A percentile compares a stretch with the other conserved stretches of the same genome.
Conservation (phyloP, 2,888 invertebrate genomes). For the Drosophila stalkeri region DNA sequence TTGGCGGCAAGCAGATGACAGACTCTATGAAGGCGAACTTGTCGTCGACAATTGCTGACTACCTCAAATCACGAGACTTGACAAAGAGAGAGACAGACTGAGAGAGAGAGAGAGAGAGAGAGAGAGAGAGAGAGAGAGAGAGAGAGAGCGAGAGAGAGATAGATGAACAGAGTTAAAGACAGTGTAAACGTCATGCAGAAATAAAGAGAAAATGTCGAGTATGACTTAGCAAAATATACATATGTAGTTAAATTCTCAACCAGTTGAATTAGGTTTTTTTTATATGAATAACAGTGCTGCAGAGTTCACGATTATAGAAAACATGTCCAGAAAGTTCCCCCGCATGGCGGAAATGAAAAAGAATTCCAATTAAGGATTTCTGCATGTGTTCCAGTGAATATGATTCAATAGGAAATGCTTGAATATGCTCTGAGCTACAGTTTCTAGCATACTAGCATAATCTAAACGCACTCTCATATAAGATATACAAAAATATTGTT, state of each 20-base stretch:
- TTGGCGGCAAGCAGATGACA: slow-evolving; percentile 21
- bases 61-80: slow-evolving; percentile 66
- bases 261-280: slow-evolving; percentile 12
- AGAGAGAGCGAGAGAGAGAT: no score
- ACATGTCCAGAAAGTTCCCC: slow-evolving; percentile 2
- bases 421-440: neutral
- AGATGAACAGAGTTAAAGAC: neutral
- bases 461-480: no score
- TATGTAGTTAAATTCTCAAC: slow-evolving; percentile 11
- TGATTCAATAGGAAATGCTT: neutral
- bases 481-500: no score
- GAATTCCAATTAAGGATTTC: slow-evolving; percentile 9
- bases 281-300: slow-evolving; percentile 4
- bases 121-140: neutral
- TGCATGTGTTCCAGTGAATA: neutral
- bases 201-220: neutral
- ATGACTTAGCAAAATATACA: neutral
- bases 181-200: neutral
- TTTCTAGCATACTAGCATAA: no score
- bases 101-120: neutral
- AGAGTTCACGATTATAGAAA: slow-evolving; percentile 6
- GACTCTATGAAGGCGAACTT: slow-evolving; percentile 17
- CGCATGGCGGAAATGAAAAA: slow-evolving; percentile 1
- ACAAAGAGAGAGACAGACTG: neutral
- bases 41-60: slow-evolving; percentile 48